A percentile compares a stretch with the other conserved stretches of the same genome.
phyloP scores from a whole-genome alignment of 2,888 invertebrate genomes.

The Coelopa pilipes region DNA sequence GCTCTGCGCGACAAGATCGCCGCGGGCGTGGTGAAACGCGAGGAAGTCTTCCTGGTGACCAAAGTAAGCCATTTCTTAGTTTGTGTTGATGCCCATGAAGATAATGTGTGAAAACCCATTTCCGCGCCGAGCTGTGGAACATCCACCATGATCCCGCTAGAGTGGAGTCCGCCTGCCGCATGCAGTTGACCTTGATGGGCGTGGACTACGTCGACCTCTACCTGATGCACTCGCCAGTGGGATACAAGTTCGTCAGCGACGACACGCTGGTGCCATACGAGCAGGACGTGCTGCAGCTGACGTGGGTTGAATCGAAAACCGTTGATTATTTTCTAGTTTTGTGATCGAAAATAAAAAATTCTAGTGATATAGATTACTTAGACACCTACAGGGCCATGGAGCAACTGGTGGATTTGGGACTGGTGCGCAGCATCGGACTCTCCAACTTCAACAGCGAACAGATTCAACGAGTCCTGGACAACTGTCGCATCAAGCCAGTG shows the following conservation, averaged over 20 bases:
- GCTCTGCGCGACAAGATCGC: slow-evolving; percentile 71
- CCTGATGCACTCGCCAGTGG: slow-evolving; percentile 83
- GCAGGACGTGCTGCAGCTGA: slow-evolving; percentile 48
- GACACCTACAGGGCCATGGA: slow-evolving; percentile 86
- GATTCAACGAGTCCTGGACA: slow-evolving; percentile 75
- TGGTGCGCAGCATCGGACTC: slow-evolving; percentile 81
- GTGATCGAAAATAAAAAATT: neutral
- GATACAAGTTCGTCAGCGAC: slow-evolving; percentile 68
- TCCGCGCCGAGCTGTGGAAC: slow-evolving; percentile 54
- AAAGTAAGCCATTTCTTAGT: slow-evolving; percentile 60
- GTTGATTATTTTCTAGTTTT: neutral
- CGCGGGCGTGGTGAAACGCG: slow-evolving; percentile 72
- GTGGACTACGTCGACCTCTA: slow-evolving; percentile 76
- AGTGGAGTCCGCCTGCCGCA: slow-evolving; percentile 67
- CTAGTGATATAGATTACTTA: slow-evolving; percentile 75
- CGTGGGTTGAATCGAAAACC: slow-evolving; percentile 44
- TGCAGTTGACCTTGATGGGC: slow-evolving; percentile 73
- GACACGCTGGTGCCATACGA: slow-evolving; percentile 50
- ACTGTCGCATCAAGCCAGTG: slow-evolving; percentile 74
- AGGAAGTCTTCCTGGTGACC: slow-evolving; percentile 75
- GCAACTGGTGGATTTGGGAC: slow-evolving; percentile 73
- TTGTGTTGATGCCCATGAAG: neutral
- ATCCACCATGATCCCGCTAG: slow-evolving; percentile 51
- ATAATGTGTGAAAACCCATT: neutral
- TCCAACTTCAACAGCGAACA: slow-evolving; percentile 87